Evolutionary conservation across 2,888 invertebrate genomes (phyloP).

Genomic region (Eupithecia subumbrata): DNA sequence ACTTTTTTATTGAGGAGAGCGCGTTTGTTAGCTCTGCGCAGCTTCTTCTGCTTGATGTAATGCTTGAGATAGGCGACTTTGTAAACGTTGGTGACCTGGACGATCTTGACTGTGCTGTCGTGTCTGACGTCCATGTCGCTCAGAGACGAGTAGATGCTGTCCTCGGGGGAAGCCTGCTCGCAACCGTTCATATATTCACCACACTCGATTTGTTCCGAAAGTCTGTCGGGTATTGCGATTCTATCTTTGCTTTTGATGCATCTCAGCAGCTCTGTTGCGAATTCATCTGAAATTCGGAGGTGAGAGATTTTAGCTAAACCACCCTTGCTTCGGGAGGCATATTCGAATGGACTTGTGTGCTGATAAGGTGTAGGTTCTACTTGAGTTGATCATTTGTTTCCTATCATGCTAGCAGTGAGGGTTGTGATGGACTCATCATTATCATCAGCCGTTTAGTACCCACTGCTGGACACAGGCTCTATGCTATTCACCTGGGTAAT

Average conservation of each 20-base stretch:
- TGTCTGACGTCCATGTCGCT: slow-evolving; percentile 60
- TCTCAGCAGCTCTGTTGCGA: slow-evolving; percentile 64
- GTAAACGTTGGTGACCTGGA: slow-evolving; percentile 77
- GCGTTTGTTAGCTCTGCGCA: slow-evolving; percentile 66
- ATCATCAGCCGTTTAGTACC: background rate
- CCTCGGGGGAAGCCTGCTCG: slow-evolving; percentile 40
- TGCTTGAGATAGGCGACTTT: slow-evolving; percentile 74
- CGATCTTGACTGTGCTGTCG: slow-evolving; percentile 71
- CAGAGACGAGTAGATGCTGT: slow-evolving; percentile 63
- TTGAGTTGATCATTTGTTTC: background rate
- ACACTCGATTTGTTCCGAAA: slow-evolving; percentile 52
- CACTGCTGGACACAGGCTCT: background rate
- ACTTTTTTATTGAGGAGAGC: slow-evolving; percentile 74
- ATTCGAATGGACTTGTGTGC: no score
- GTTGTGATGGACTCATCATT: background rate
- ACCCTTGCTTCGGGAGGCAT: no score
- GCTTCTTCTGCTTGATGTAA: slow-evolving; percentile 72
- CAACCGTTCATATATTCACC: slow-evolving; percentile 49
- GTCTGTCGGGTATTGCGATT: slow-evolving; percentile 48
- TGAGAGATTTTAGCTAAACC: no score
- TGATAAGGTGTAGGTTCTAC: background rate
- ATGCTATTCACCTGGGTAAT: background rate
- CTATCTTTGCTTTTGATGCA: slow-evolving; percentile 59
- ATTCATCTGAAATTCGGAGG: slow-evolving; percentile 45
- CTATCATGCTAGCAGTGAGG: background rate